Evolutionary conservation across 2,888 invertebrate species (phyloP).

Genomic region (Trimorus sp.): DNA sequence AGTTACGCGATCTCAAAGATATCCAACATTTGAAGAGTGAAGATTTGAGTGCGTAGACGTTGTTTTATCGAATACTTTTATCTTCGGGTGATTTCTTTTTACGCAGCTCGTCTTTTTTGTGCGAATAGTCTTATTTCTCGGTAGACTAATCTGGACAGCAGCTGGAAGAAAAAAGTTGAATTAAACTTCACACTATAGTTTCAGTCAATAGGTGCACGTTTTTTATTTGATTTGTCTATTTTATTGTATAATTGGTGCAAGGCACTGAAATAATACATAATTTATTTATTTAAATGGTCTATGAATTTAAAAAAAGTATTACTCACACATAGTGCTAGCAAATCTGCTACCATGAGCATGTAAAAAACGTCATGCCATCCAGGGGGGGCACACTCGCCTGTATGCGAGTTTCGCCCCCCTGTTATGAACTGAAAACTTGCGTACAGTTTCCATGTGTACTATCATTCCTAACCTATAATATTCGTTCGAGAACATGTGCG

Average conservation of each 20-base stretch:
- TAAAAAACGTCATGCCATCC: conserved; percentile 95
- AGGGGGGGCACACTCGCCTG: no score
- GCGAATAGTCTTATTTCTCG: conserved; percentile 77
- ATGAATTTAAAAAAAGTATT: neutral
- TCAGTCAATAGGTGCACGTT: no score
- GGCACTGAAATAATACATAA: no score
- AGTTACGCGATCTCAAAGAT: neutral
- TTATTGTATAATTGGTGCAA: no score
- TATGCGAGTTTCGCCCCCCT: no score
- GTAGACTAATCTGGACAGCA: conserved; percentile 80
- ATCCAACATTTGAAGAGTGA: neutral
- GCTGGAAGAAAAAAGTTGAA: conserved; percentile 74
- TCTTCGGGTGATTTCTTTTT: conserved; percentile 57
- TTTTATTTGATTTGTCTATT: no score
- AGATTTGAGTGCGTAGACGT: neutral
- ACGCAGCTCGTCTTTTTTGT: conserved; percentile 73
- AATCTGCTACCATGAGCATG: conserved; percentile 92
- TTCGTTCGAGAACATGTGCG: no score
- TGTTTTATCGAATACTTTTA: conserved; percentile 2
- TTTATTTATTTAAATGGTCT: neutral
- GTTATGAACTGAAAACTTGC: no score
- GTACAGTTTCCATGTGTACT: no score
- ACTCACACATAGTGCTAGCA: conserved; percentile 87
- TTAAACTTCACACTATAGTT: no score
- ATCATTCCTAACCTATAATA: no score